phyloP scores from a whole-genome alignment of 37 sponge, comb jelly and placozoan genomes.

The Cliona cf. orientalis region DNA sequence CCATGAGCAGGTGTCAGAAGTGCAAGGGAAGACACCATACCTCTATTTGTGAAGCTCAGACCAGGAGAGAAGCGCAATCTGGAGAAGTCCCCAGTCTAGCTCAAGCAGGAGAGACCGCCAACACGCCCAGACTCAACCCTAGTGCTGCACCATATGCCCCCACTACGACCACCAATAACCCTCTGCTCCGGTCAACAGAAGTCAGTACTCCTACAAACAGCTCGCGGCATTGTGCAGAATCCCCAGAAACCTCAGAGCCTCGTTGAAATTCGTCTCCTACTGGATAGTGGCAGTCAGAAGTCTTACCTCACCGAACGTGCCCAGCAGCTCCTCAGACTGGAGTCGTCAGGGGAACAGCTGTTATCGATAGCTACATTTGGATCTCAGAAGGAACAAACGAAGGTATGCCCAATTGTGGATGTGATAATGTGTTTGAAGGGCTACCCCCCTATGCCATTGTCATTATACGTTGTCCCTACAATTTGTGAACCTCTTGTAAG shows the following conservation, averaged over 20 bases:
- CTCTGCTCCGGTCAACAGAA: not conserved
- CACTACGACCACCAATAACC: too few species aligned
- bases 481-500: constrained; percentile 2
- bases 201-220: not conserved
- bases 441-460: too few species aligned
- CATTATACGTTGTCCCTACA: too few species aligned
- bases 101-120: too few species aligned
- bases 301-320: constrained; percentile 32
- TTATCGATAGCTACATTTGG: constrained; percentile 30
- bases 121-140: too few species aligned
- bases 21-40: constrained; percentile 43
- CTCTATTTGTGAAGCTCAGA: too few species aligned
- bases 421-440: too few species aligned
- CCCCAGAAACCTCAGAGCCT: not conserved
- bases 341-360: not conserved
- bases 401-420: not conserved
- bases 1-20: not conserved
- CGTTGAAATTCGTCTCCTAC: not conserved
- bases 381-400: too few species aligned
- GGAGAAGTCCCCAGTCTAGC: too few species aligned
- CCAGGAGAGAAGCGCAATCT: too few species aligned
- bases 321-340: not conserved
- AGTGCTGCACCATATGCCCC: too few species aligned
- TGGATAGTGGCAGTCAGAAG: constrained; percentile 11
- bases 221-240: not conserved